Base-by-base conservation (phyloP, 2,797 vertebrate species). In the Falco peregrinus region DNA sequence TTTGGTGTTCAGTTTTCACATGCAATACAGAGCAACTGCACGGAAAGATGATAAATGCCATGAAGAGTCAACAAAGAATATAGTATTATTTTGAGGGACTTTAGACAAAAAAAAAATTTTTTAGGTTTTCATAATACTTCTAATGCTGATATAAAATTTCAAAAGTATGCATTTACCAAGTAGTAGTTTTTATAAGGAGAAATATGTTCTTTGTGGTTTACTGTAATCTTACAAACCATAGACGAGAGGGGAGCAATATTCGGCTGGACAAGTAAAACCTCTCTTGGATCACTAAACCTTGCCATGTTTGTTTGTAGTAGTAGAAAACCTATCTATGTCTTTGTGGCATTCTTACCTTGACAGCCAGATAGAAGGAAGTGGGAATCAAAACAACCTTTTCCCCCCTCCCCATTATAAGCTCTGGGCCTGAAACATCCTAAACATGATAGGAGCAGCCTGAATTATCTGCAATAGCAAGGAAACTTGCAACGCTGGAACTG, bases 1-100 rank as follows among this genome's bases (percentile, higher is more conserved):
- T 80, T 90, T 71, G 79, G 77, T 65, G 90, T 89, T 85, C 51
- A 31, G 21, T 89, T 96, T 91, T 96, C 84, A 92, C 97, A 96
- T 78, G 78, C 50, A 78, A 84, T 70, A 84, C 21, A n/a, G 70
- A 75, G n/a, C 37, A 96, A 78, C 61, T 33, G 11, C 68, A 91
- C 47, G 50, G 80, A 77, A 94, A 94, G 90, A 69, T 84, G 53
- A 84, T 78, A 95, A 95, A 93, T 61, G 45, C 31, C 53, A 28
- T 39, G 33, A 76, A 77, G 77, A 94, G 61, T 71, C 77, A 92
- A 84, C 33, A 77, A 78, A 67, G 29, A 50, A 45, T 24, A 18
- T 13, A 29, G 9, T 39, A n/a, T 21, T 79, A 63, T 53, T 78
- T 82, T 64, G 54, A 85, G 29, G 25, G 24, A 81, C n/a, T 43